These are phyloP conservation scores for Drosophila stalkeri DNA, from an alignment of 2,888 invertebrate species.

Conservation along the genomic window DNA sequence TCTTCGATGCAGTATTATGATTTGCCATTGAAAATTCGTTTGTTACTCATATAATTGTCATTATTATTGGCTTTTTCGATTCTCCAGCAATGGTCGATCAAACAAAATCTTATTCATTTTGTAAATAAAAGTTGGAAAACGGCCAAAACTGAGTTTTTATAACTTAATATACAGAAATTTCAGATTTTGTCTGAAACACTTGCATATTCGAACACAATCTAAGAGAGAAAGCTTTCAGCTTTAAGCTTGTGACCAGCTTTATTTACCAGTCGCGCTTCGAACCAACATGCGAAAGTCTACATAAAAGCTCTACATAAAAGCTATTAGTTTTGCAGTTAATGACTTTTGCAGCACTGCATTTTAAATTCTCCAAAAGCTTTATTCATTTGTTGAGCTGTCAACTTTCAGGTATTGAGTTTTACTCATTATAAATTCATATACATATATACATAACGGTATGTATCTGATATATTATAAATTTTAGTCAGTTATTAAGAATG, in stretches of 20 bases:
- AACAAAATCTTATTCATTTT: conserved; percentile 68
- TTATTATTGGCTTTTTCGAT: conserved; percentile 50
- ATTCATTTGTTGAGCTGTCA: neutral
- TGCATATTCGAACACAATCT: neutral
- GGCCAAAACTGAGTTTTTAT: conserved; percentile 22
- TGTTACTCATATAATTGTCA: conserved; percentile 38
- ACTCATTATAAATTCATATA: neutral
- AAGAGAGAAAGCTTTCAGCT: conserved; percentile 2
- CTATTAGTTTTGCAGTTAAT: neutral
- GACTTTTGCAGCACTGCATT: conserved; percentile 11
- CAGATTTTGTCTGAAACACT: neutral
- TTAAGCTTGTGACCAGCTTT: conserved; percentile 28
- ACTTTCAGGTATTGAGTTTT: neutral
- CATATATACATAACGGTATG: conserved; percentile 6
- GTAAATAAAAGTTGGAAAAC: conserved; percentile 77
- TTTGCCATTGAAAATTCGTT: conserved; percentile 46
- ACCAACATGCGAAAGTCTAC: neutral
- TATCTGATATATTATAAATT: conserved; percentile 54
- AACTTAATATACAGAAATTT: neutral
- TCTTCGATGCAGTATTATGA: conserved; percentile 60
- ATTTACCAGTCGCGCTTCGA: neutral
- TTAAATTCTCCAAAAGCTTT: conserved; percentile 1
- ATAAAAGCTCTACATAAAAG: conserved; percentile 2
- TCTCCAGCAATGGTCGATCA: conserved; percentile 50
- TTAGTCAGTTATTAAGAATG: conserved; percentile 57